These are phyloP conservation scores for Malacoraja senta DNA, from an alignment of 2,797 vertebrate species.

Conservation along the genomic window DNA sequence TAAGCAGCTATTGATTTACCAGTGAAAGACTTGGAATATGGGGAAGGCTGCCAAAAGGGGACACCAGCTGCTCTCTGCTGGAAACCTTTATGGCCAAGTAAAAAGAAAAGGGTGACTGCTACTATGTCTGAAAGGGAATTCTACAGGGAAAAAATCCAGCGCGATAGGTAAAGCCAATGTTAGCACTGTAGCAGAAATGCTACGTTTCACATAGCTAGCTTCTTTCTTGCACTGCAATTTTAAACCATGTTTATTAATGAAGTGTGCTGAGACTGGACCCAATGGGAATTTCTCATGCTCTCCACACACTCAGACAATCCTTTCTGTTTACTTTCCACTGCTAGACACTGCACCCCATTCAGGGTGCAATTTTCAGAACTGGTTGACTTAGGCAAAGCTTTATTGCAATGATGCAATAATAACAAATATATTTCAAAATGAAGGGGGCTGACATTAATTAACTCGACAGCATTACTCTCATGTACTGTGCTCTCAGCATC, in stretches of 20 bases:
- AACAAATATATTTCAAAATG: slow-evolving; percentile 30
- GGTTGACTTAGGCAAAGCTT: slow-evolving; percentile 12
- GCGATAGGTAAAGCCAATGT: slow-evolving; percentile 47
- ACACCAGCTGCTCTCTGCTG: slow-evolving; percentile 69
- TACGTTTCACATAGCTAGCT: slow-evolving; percentile 46
- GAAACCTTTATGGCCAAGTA: slow-evolving; percentile 60
- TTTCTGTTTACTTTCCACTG: slow-evolving; percentile 45
- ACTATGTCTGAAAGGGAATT: slow-evolving; percentile 50
- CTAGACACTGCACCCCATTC: slow-evolving; percentile 40
- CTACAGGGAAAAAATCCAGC: slow-evolving; percentile 46
- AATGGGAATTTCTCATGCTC: slow-evolving; percentile 63
- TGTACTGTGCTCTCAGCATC: background rate
- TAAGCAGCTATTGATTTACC: slow-evolving; percentile 67
- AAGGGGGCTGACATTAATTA: background rate
- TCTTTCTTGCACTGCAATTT: slow-evolving; percentile 45
- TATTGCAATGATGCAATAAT: background rate
- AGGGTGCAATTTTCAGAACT: slow-evolving; percentile 4
- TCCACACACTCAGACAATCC: slow-evolving; percentile 54
- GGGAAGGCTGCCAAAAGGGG: slow-evolving; percentile 62
- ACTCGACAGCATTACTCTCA: background rate
- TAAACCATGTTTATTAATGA: slow-evolving; percentile 54
- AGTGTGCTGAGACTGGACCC: slow-evolving; percentile 53
- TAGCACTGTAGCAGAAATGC: slow-evolving; percentile 43
- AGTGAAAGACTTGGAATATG: slow-evolving; percentile 56
- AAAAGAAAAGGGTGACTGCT: slow-evolving; percentile 51